A percentile compares a stretch with the other conserved stretches of the same genome.
These are phyloP conservation scores for Sporophila hypoxantha DNA, from an alignment of 2,113 vertebrate species.

Conservation along the genomic window DNA sequence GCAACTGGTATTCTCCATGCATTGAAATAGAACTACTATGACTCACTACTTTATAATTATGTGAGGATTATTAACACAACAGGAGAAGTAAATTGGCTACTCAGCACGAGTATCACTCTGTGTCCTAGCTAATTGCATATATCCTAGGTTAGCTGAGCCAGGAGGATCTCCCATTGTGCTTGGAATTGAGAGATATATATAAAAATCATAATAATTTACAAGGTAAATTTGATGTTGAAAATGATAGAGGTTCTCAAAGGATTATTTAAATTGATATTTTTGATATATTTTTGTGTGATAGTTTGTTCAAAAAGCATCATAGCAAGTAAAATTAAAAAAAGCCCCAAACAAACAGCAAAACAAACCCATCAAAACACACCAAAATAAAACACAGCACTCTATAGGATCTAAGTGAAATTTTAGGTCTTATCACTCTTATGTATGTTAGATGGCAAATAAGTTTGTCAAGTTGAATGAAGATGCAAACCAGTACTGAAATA, in stretches of 20 bases:
- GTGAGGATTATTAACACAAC: conserved; percentile 21
- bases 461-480: neutral
- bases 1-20: conserved; percentile 16
- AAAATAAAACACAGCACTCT: neutral
- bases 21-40: neutral
- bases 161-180: conserved; percentile 7
- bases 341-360: neutral
- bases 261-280: conserved; percentile 6
- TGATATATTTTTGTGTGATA: neutral
- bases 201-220: conserved; percentile 34
- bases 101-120: neutral
- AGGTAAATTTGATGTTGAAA: conserved; percentile 3
- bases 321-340: neutral
- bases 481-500: neutral
- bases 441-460: neutral
- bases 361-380: neutral
- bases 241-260: conserved; percentile 1
- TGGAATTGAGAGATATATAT: conserved; percentile 8
- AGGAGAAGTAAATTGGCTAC: conserved; percentile 29
- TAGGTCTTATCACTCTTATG: neutral
- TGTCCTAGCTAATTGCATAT: conserved; percentile 20
- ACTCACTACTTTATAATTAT: conserved; percentile 22
- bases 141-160: neutral
- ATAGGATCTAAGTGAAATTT: conserved; percentile 7
- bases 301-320: neutral